Conservation (phyloP, 2,888 invertebrate species). For the Hyposoter dolosus region DNA sequence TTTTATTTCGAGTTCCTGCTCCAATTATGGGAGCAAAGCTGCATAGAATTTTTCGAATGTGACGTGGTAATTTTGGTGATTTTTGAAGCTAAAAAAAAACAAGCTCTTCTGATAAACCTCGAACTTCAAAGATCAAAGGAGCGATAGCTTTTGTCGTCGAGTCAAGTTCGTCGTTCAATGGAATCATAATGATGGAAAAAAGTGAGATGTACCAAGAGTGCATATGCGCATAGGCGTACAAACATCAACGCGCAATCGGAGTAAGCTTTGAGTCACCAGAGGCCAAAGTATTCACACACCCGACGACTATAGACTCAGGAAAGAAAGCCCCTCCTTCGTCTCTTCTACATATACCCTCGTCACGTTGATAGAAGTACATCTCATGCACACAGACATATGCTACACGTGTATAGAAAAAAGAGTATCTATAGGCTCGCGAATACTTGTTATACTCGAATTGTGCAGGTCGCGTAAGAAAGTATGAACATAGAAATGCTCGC, state of each 20-base stretch:
- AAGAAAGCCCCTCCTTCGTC: conserved; percentile 39
- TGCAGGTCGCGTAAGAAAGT: conserved; percentile 12
- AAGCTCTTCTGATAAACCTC: conserved; percentile 22
- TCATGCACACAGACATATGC: not conserved
- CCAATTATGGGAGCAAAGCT: not conserved
- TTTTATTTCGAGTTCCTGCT: not conserved
- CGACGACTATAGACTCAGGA: conserved; percentile 23
- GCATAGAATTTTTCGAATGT: not conserved
- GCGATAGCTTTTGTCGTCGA: conserved; percentile 24
- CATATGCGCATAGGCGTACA: conserved; percentile 18
- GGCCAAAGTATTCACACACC: conserved; percentile 36
- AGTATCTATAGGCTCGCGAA: conserved; percentile 25
- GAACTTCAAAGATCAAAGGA: conserved; percentile 35
- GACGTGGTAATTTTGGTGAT: conserved; percentile 31
- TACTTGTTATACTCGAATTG: conserved; percentile 16
- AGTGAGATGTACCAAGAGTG: conserved; percentile 28
- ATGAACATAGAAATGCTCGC: conserved; percentile 13
- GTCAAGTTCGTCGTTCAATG: conserved; percentile 19
- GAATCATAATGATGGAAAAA: conserved; percentile 40
- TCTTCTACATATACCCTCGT: conserved; percentile 11
- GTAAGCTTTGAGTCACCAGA: conserved; percentile 16
- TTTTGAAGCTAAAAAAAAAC: conserved; percentile 3
- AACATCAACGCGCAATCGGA: not conserved
- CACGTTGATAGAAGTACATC: conserved; percentile 52
- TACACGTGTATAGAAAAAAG: not conserved